Percentiles rank a stretch among this genome's conserved stretches.
Evolutionary conservation across 2,113 vertebrate species (phyloP).

Genomic region (Nesogale talazaci): DNA sequence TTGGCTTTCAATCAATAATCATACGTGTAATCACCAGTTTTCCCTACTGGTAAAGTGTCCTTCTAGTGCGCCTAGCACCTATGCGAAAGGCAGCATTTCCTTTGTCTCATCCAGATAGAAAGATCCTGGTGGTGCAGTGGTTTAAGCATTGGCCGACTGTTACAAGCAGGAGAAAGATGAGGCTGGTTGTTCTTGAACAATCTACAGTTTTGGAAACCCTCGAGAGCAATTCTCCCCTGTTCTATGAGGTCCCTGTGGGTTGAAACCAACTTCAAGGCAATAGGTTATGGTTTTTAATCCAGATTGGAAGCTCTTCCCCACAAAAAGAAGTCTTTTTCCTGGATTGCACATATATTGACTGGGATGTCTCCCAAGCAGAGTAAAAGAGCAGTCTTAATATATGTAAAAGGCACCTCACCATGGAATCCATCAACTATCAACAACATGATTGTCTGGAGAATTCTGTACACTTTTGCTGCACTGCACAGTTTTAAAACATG

Average conservation of each 20-base stretch:
- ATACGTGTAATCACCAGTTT: not conserved
- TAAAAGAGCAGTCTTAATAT: not conserved
- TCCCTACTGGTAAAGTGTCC: not conserved
- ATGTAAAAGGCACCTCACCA: not conserved
- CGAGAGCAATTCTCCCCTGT: too few relatives aligned
- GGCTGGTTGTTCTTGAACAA: too few relatives aligned
- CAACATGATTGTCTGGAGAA: too few relatives aligned
- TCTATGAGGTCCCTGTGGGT: too few relatives aligned
- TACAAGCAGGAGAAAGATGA: too few relatives aligned
- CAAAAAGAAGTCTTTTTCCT: not conserved
- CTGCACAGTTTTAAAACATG: not conserved
- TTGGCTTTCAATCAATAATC: not conserved
- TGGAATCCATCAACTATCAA: not conserved
- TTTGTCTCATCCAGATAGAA: not conserved
- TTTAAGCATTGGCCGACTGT: too few relatives aligned
- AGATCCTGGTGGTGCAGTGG: too few relatives aligned
- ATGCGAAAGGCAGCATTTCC: not conserved
- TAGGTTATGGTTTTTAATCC: too few relatives aligned
- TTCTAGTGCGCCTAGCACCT: not conserved
- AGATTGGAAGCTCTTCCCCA: not conserved
- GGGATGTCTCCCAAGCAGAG: not conserved
- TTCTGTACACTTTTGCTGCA: not conserved
- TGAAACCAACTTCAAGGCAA: too few relatives aligned
- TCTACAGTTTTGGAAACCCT: too few relatives aligned
- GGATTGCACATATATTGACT: not conserved